These are phyloP conservation scores for Tilapia sparmanii DNA, from an alignment of 2,113 vertebrate species.

Conservation along the genomic window DNA sequence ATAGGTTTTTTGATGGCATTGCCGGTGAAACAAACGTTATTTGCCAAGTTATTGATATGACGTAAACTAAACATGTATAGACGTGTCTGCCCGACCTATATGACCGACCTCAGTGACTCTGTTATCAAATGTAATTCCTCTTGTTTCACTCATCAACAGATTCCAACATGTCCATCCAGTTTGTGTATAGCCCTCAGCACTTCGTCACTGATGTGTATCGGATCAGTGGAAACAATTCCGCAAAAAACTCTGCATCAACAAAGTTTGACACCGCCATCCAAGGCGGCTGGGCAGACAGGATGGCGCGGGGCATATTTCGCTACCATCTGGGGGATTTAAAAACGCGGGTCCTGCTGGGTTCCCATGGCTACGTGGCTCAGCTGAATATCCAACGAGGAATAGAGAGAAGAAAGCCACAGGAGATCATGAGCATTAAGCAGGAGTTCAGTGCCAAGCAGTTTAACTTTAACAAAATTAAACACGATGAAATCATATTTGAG, in stretches of 20 bases:
- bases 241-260: neutral
- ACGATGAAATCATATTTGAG: slow-evolving; percentile 78
- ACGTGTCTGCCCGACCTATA: neutral
- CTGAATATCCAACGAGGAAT: slow-evolving; percentile 78
- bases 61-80: neutral
- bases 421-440: slow-evolving; percentile 78
- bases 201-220: slow-evolving; percentile 39
- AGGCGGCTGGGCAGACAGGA: slow-evolving; percentile 75
- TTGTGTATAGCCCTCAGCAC: slow-evolving; percentile 73
- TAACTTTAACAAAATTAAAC: slow-evolving; percentile 81
- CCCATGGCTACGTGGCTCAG: slow-evolving; percentile 75
- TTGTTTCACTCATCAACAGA: neutral
- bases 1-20: neutral
- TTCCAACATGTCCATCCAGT: slow-evolving; percentile 47
- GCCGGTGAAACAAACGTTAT: neutral
- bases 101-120: neutral
- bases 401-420: slow-evolving; percentile 81
- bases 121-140: neutral
- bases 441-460: slow-evolving; percentile 77
- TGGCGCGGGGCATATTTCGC: slow-evolving; percentile 79
- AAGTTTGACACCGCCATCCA: slow-evolving; percentile 74
- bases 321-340: slow-evolving; percentile 76
- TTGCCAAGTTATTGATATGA: neutral
- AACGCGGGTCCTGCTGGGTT: slow-evolving; percentile 78
- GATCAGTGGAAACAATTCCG: neutral